These are phyloP conservation scores for Sorex maritimensis DNA, from an alignment of 2,797 vertebrate genomes.

Conservation along the genomic window DNA sequence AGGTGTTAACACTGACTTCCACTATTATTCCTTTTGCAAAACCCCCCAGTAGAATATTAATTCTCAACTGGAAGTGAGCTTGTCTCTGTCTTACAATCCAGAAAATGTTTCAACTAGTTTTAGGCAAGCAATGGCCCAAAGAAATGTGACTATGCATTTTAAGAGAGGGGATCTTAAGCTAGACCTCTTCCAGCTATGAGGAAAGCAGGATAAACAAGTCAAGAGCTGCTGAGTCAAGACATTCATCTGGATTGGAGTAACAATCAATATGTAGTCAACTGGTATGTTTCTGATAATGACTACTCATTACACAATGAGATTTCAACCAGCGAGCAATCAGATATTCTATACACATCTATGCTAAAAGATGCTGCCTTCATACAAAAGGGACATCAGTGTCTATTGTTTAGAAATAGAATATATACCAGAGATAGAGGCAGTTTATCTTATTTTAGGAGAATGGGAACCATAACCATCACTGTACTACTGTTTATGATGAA, in stretches of 20 bases:
- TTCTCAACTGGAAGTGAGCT: neutral
- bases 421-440: neutral
- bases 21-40: conserved; percentile 36
- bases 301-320: neutral
- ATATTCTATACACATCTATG: neutral
- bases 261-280: neutral
- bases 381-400: neutral
- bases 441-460: neutral
- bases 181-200: neutral
- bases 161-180: neutral
- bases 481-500: neutral
- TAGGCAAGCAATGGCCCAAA: conserved; percentile 11
- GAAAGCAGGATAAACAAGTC: neutral
- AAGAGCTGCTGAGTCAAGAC: conserved; percentile 3
- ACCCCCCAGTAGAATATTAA: neutral
- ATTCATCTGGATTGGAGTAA: neutral
- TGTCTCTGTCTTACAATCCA: conserved; percentile 16
- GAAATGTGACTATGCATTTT: conserved; percentile 10
- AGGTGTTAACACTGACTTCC: neutral
- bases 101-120: conserved; percentile 34
- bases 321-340: neutral
- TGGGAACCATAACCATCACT: neutral
- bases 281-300: conserved; percentile 1
- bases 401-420: neutral
- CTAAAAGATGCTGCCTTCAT: neutral